Conservation (phyloP, 2,113 vertebrate genomes). For the Sceloporus tristichus region DNA sequence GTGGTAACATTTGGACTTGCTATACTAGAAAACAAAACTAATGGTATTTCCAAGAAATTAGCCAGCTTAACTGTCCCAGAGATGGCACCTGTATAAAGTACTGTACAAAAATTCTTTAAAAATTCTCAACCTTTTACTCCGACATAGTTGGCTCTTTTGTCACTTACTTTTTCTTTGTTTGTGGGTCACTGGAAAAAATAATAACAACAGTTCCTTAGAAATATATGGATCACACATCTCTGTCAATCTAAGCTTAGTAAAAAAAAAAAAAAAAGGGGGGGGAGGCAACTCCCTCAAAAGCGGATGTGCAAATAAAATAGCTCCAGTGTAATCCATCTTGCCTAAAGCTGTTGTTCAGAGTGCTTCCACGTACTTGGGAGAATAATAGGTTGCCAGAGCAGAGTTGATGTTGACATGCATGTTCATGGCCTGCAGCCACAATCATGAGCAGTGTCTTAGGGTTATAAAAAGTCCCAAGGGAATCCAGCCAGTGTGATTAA, state of each 20-base stretch:
- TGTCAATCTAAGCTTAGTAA: neutral
- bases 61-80: neutral
- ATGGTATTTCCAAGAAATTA: too few relatives aligned
- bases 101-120: neutral
- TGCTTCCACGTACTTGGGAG: slow-evolving; percentile 12
- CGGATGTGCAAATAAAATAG: slow-evolving; percentile 23
- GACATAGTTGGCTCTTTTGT: neutral
- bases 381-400: slow-evolving; percentile 25
- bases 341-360: slow-evolving; percentile 17
- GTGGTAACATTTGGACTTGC: too few relatives aligned
- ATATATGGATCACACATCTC: neutral
- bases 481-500: neutral
- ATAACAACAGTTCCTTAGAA: neutral
- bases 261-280: neutral
- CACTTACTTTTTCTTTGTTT: neutral
- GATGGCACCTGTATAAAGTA: neutral
- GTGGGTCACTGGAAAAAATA: neutral
- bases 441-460: neutral
- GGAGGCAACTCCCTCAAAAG: neutral
- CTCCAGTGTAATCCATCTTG: neutral
- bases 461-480: neutral
- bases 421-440: slow-evolving; percentile 1
- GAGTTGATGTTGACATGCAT: slow-evolving; percentile 18
- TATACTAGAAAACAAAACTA: too few relatives aligned
- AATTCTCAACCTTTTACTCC: neutral